Percentiles rank a stretch among this genome's conserved stretches.
phyloP scores from a whole-genome alignment of 2,113 vertebrate genomes.

The Myotis lucifugus region DNA sequence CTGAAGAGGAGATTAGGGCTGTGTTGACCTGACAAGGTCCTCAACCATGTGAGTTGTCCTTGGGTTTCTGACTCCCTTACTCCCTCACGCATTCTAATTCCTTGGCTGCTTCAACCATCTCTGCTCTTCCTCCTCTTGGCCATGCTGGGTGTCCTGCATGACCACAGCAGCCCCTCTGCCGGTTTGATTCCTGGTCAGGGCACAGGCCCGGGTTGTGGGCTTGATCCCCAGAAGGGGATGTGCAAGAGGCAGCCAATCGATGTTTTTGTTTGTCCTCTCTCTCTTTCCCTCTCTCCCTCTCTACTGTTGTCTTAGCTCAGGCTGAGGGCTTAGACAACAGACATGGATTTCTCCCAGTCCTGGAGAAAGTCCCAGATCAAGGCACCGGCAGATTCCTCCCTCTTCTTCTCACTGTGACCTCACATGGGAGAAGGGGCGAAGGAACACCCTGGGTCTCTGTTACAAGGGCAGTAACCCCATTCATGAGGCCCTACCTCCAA shows the following conservation, averaged over 20 bases:
- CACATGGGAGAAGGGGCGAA: neutral
- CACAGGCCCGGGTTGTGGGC: too few relatives aligned
- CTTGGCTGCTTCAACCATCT: neutral
- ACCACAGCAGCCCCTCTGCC: fast-evolving
- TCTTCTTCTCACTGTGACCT: neutral
- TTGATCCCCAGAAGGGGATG: too few relatives aligned
- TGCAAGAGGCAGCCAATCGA: too few relatives aligned
- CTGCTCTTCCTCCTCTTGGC: neutral
- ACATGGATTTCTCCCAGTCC: neutral
- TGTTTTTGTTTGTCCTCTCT: too few relatives aligned
- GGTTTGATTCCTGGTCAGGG: too few relatives aligned
- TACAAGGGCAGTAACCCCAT: neutral
- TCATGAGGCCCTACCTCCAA: neutral
- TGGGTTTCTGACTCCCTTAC: neutral
- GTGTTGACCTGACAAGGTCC: too few relatives aligned
- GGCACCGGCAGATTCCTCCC: neutral
- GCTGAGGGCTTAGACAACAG: neutral
- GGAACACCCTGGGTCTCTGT: neutral
- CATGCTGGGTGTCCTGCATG: neutral
- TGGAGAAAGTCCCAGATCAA: neutral
- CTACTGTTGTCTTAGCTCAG: neutral
- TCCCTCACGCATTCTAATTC: neutral
- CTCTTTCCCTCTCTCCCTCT: too few relatives aligned
- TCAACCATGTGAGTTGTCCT: neutral
- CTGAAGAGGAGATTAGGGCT: too few relatives aligned